These are phyloP conservation scores for Xestia rhomboidea DNA, from an alignment of 2,888 invertebrate genomes.

Conservation along the genomic window DNA sequence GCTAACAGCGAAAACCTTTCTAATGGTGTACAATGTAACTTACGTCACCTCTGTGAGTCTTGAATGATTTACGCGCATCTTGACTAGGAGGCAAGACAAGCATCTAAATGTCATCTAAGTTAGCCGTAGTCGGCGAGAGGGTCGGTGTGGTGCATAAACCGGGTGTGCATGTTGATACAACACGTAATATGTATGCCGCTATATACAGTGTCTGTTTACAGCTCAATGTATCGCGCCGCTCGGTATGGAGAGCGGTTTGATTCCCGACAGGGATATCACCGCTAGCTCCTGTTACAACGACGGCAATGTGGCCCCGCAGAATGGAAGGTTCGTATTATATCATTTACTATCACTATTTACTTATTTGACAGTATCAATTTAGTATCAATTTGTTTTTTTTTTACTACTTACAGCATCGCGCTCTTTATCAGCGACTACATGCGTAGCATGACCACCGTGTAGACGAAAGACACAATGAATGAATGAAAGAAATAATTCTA, in stretches of 20 bases:
- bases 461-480: background rate
- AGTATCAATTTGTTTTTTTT: no score
- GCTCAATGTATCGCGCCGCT: slow-evolving; percentile 95
- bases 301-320: slow-evolving; percentile 95
- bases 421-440: slow-evolving; percentile 1
- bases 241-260: slow-evolving; percentile 96
- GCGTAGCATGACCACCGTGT: background rate
- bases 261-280: slow-evolving; percentile 94
- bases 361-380: slow-evolving; percentile 8
- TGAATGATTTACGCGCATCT: slow-evolving; percentile 70
- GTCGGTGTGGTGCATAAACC: slow-evolving; percentile 54
- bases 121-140: slow-evolving; percentile 57
- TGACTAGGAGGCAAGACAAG: slow-evolving; percentile 64
- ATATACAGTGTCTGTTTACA: slow-evolving; percentile 84
- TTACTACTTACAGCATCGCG: background rate
- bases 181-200: slow-evolving; percentile 27
- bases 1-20: slow-evolving; percentile 53
- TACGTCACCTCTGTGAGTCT: slow-evolving; percentile 42
- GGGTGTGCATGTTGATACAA: slow-evolving; percentile 50
- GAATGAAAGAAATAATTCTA: background rate
- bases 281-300: slow-evolving; percentile 96
- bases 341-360: slow-evolving; percentile 4
- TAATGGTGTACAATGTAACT: slow-evolving; percentile 41
- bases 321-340: slow-evolving; percentile 94
- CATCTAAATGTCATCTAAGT: slow-evolving; percentile 73